Evolutionary conservation across 2,113 vertebrate genomes (phyloP).

Genomic region (Riparia riparia): DNA sequence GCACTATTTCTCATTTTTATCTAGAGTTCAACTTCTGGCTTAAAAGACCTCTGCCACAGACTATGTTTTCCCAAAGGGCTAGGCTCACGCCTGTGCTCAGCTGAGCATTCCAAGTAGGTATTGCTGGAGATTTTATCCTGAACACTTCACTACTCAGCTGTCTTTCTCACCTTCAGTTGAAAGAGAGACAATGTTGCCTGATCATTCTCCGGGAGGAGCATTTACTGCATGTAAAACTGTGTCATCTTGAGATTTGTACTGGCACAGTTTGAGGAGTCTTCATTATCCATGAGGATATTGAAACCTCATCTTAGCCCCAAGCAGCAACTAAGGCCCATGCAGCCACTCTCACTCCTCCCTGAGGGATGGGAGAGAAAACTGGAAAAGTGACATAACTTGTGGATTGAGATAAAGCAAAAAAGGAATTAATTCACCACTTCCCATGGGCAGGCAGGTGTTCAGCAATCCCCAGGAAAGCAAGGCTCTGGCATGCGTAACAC

Average conservation of each 20-base stretch:
- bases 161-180: neutral
- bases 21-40: neutral
- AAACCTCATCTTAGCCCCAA: neutral
- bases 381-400: neutral
- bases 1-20: neutral
- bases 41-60: neutral
- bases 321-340: neutral
- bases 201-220: neutral
- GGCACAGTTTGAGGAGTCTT: neutral
- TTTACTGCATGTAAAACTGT: neutral
- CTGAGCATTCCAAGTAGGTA: neutral
- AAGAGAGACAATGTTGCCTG: neutral
- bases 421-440: neutral
- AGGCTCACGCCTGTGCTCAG: neutral
- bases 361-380: neutral
- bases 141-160: neutral
- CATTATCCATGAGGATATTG: neutral
- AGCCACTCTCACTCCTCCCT: neutral
- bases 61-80: neutral
- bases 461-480: neutral
- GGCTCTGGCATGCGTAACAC: rapidly evolving
- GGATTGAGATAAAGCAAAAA: neutral
- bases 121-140: neutral
- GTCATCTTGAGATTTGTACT: neutral
- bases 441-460: neutral